Evolutionary conservation across 2,797 vertebrate species (phyloP).

Genomic region (Rhincodon typus): DNA sequence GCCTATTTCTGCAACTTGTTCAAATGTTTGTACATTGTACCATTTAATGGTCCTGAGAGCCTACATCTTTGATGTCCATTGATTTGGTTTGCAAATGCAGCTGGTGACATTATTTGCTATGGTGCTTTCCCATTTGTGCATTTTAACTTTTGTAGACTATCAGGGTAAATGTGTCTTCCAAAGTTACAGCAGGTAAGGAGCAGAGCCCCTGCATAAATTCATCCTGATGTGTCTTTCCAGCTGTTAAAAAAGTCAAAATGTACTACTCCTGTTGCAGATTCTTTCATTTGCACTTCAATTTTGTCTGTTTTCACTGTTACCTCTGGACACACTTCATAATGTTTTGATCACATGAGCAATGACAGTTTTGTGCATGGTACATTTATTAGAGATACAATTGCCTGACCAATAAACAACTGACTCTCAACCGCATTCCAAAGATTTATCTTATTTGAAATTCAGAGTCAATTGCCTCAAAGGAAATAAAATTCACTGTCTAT

Average conservation of each 20-base stretch:
- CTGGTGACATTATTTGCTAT: background rate
- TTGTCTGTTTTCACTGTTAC: background rate
- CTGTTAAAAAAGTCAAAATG: background rate
- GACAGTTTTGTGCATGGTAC: background rate
- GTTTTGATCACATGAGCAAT: background rate
- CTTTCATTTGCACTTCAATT: background rate
- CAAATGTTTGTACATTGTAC: background rate
- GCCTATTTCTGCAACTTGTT: too few species aligned
- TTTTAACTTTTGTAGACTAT: background rate
- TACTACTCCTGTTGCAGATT: background rate
- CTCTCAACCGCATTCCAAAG: conserved; percentile 64
- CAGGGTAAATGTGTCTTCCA: background rate
- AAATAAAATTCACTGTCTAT: conserved; percentile 76
- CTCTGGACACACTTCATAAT: background rate
- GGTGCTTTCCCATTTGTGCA: background rate
- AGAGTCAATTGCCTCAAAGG: conserved; percentile 67
- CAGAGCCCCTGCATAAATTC: background rate
- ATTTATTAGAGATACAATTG: background rate
- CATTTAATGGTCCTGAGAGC: background rate
- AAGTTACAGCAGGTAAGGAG: background rate
- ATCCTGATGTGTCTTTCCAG: background rate
- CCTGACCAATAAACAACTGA: conserved; percentile 63
- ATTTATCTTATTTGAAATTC: conserved; percentile 72
- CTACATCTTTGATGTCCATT: background rate
- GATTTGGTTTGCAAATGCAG: background rate